Evolutionary conservation across 2,113 vertebrate genomes (phyloP).

Genomic region (Fregata magnificens): DNA sequence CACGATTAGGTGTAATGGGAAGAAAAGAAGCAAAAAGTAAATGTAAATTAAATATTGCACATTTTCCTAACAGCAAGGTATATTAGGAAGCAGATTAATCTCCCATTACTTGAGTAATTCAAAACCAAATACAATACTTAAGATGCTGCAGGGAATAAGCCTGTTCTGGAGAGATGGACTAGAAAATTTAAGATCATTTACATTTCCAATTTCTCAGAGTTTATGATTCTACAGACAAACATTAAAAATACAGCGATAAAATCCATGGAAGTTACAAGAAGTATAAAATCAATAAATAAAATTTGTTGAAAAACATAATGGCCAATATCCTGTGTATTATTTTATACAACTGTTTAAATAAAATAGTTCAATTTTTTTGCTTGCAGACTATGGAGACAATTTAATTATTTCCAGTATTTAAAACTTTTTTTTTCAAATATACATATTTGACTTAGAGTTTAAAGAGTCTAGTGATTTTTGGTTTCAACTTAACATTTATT

Average conservation of each 20-base stretch:
- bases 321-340: neutral
- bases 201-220: constrained; percentile 1
- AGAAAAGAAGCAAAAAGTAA: constrained; percentile 14
- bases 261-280: neutral
- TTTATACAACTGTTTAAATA: neutral
- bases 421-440: neutral
- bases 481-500: neutral
- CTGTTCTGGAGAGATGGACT: constrained; percentile 33
- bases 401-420: neutral
- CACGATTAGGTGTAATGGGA: constrained; percentile 29
- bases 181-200: constrained; percentile 39
- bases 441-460: neutral
- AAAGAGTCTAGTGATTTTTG: neutral
- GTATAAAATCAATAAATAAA: neutral
- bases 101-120: constrained; percentile 52
- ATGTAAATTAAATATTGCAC: constrained; percentile 27
- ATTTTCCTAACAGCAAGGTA: neutral
- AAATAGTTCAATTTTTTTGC: neutral
- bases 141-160: constrained; percentile 12
- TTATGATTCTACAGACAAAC: constrained; percentile 4
- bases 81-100: constrained; percentile 48
- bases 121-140: constrained; percentile 22
- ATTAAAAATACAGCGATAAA: neutral
- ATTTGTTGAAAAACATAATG: neutral
- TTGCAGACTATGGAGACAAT: neutral